phyloP scores from a whole-genome alignment of 2,888 invertebrate genomes.

The Hyalella azteca region DNA sequence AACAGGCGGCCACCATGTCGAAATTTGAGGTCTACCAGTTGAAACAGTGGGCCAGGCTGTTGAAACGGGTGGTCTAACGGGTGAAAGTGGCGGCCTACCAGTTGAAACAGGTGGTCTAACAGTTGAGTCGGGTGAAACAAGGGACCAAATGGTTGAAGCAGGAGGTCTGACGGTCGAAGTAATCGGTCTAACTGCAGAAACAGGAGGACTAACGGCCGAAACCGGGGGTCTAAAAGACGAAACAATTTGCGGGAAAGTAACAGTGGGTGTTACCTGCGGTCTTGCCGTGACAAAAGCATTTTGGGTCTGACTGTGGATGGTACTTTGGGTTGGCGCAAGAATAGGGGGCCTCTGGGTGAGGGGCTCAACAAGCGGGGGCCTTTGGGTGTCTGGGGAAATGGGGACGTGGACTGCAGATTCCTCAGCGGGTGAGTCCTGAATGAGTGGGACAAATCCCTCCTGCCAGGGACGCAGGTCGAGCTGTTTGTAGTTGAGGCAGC shows the following conservation, averaged over 20 bases:
- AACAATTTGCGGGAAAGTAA: too few relatives aligned
- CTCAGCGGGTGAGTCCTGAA: background rate
- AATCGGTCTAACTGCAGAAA: background rate
- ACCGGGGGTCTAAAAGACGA: too few relatives aligned
- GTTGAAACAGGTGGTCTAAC: background rate
- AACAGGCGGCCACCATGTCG: background rate
- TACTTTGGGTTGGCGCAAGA: too few relatives aligned
- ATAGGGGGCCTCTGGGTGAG: constrained; percentile 8
- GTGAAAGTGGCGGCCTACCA: background rate
- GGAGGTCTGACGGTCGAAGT: background rate
- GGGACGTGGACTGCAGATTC: background rate
- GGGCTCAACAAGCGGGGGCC: background rate
- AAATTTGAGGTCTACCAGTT: background rate
- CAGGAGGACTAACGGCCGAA: too few relatives aligned
- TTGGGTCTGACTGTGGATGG: too few relatives aligned
- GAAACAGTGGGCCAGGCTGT: background rate
- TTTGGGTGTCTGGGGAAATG: background rate
- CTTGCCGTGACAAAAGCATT: too few relatives aligned
- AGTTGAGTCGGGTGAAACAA: background rate
- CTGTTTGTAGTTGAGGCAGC: background rate
- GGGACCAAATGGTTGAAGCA: background rate
- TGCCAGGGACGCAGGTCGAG: constrained; percentile 29
- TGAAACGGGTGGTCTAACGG: background rate
- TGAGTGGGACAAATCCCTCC: background rate
- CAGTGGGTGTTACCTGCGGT: too few relatives aligned